phyloP scores from a whole-genome alignment of 1,140 invertebrate genomes.

The Phymorhynchus buccinoides region DNA sequence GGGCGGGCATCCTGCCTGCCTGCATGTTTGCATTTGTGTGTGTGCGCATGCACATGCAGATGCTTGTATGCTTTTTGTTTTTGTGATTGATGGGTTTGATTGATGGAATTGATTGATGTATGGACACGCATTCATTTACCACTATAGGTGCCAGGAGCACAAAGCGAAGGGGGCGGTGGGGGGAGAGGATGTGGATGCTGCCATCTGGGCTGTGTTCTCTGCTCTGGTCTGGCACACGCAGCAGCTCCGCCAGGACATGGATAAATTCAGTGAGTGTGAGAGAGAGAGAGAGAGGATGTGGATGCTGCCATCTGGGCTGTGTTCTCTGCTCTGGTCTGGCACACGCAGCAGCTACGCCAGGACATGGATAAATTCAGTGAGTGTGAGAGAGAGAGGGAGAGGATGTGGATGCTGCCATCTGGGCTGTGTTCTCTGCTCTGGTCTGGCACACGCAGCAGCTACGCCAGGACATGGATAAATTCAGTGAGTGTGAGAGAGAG shows the following conservation, averaged over 20 bases:
- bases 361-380: constrained; percentile 66
- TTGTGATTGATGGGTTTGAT: too few species aligned
- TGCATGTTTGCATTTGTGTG: too few species aligned
- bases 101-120: too few species aligned
- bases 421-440: constrained; percentile 66
- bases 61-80: too few species aligned
- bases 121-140: too few species aligned
- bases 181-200: constrained; percentile 57
- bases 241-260: constrained; percentile 67
- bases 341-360: constrained; percentile 70
- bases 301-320: constrained; percentile 58
- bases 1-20: too few species aligned
- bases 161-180: constrained; percentile 52
- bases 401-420: constrained; percentile 58
- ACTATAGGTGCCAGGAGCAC: constrained; percentile 63
- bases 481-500: constrained; percentile 57
- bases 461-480: constrained; percentile 68
- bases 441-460: constrained; percentile 72
- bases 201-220: constrained; percentile 65
- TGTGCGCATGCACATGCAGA: too few species aligned
- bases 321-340: constrained; percentile 70
- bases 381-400: constrained; percentile 59
- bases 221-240: constrained; percentile 72
- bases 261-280: constrained; percentile 60
- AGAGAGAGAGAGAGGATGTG: constrained; percentile 63